These are phyloP conservation scores for Zaprionus camerounensis DNA, from an alignment of 1,140 invertebrate species.

Conservation along the genomic window DNA sequence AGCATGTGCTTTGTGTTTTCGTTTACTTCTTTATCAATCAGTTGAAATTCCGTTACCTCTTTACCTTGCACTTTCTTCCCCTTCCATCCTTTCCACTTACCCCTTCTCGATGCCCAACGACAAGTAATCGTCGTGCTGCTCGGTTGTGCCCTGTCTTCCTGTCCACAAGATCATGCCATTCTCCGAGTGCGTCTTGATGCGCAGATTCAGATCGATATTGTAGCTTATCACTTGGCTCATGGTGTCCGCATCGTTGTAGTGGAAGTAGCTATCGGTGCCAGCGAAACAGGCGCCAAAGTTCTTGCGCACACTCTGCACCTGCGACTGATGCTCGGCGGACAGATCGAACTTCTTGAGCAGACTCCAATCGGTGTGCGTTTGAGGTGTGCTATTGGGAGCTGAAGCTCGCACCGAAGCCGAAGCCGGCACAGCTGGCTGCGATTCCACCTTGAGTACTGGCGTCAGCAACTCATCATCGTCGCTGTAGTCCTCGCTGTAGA, in stretches of 20 bases:
- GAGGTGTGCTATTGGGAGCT: conserved; percentile 48
- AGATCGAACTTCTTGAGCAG: conserved; percentile 76
- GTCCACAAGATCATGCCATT: conserved; percentile 95
- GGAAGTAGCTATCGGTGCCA: conserved; percentile 87
- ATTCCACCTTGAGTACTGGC: conserved; percentile 49
- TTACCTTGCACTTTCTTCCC: not conserved
- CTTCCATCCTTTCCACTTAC: conserved; percentile 81
- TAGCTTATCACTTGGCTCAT: conserved; percentile 86
- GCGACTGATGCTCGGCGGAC: conserved; percentile 69
- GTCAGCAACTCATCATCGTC: conserved; percentile 60
- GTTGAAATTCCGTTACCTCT: no score
- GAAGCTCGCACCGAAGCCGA: not conserved
- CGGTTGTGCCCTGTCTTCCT: conserved; percentile 88
- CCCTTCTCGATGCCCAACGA: conserved; percentile 93
- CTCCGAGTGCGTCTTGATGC: conserved; percentile 81
- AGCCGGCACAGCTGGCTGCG: not conserved
- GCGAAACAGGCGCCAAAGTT: conserved; percentile 87
- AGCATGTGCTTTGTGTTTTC: no score
- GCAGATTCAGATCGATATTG: conserved; percentile 83
- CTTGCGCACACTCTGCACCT: conserved; percentile 70
- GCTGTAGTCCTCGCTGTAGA: conserved; percentile 53
- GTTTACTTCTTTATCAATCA: no score
- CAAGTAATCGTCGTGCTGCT: conserved; percentile 92
- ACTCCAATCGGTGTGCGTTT: conserved; percentile 81
- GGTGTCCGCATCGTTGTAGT: conserved; percentile 91